Base-by-base conservation (phyloP, 2,888 invertebrate genomes). In the Metopia argyrocephala region DNA sequence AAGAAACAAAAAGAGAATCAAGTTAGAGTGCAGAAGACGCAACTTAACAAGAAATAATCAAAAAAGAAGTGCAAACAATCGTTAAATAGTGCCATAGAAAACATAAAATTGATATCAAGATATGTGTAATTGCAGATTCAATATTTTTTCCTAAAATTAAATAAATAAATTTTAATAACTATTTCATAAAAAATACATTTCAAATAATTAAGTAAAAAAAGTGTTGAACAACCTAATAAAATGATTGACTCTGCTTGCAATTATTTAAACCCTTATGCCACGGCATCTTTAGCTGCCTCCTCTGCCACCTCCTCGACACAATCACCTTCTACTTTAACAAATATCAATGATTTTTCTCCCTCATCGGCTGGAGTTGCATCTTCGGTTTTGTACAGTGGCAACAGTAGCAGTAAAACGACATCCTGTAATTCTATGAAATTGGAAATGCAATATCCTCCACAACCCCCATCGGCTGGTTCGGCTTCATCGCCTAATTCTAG, bases 381-480 rank as follows among this genome's bases (percentile, higher is more conserved):
- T 27, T 70, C 83, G 15, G 46, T 50, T 66, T 61, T 76, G 31
- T 57, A 79, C 50, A 62, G 76, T 23, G 54, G 54, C 21, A 79
- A 74, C 83, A 18, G 25, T 82, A 20, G 12, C 15, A 38, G 15
- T 12, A 65, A 76, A 27, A 31, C 80, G 23, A 57, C 79, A 76
- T 62, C 79, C 73, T 82, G 84, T 78, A 76, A 79, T 82, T 84
- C 79, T 18, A 82, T 88, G 87, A 88, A 88, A 83, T 76, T 89
- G 87, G 89, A 89, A 84, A 85, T 88, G 83, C 89, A 89, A 85
- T 90, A 90, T 87, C 91, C 90, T 83, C 87, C 89, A 61, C 90
- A 89, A 84, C 85, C 90, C 57, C 89, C 90, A 54, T 91, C 90
- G 20, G 89, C 90, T 18, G 90, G 90, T 65, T 90, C 90, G 25